These are phyloP conservation scores for Hypocryptadius cinnamomeus DNA, from an alignment of 2,113 vertebrate genomes.

Conservation along the genomic window DNA sequence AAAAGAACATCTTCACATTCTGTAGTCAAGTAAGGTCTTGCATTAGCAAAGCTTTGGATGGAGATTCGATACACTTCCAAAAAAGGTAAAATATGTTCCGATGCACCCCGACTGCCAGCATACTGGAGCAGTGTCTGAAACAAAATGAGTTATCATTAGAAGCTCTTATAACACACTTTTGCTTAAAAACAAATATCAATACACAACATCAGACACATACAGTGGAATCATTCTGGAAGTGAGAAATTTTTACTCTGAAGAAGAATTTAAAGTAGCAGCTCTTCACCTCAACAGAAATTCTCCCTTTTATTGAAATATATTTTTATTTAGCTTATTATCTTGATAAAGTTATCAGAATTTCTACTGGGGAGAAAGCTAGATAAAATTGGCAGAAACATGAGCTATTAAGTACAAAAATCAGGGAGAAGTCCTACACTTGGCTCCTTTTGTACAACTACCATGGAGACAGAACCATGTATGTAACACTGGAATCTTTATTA, in stretches of 20 bases:
- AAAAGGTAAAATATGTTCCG: slow-evolving; percentile 89
- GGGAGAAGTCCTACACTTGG: not conserved
- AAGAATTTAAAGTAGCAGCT: not conserved
- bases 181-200: not conserved
- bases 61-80: slow-evolving; percentile 94
- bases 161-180: not conserved
- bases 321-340: not conserved
- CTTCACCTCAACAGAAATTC: not conserved
- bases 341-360: not conserved
- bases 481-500: not conserved
- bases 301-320: not conserved
- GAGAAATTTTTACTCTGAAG: not conserved
- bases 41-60: slow-evolving; percentile 91
- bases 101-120: slow-evolving; percentile 88
- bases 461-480: not conserved
- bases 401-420: not conserved
- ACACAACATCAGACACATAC: not conserved
- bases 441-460: not conserved
- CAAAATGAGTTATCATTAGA: slow-evolving; percentile 20
- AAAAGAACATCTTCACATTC: slow-evolving; percentile 92
- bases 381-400: not conserved
- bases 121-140: slow-evolving; percentile 89
- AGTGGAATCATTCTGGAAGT: not conserved
- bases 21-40: slow-evolving; percentile 89
- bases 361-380: not conserved